A percentile compares a stretch with the other conserved stretches of the same genome.
Conservation (phyloP, 2,797 vertebrate species). For the Siniperca scherzeri region DNA sequence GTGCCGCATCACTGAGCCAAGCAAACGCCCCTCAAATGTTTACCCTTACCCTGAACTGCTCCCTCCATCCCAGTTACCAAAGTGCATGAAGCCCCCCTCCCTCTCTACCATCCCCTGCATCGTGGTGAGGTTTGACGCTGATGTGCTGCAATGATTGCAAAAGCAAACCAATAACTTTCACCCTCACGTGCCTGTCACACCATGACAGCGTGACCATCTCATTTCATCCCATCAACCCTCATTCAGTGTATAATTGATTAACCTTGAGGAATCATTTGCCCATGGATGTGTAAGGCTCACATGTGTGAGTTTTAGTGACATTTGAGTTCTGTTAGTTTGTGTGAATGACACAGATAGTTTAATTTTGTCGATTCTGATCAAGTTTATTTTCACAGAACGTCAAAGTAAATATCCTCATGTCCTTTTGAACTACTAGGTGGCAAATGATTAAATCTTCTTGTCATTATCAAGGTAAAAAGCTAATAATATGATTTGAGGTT, state of each 20-base stretch:
- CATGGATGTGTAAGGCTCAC: conserved; percentile 40
- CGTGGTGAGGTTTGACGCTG: conserved; percentile 75
- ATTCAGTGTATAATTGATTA: conserved; percentile 68
- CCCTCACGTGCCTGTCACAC: conserved; percentile 44
- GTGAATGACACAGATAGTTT: conserved; percentile 31
- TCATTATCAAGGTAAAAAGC: conserved; percentile 68
- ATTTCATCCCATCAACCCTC: conserved; percentile 70
- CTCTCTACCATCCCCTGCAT: conserved; percentile 66
- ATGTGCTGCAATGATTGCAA: conserved; percentile 86
- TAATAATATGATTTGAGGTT: conserved; percentile 27
- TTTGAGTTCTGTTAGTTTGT: conserved; percentile 33
- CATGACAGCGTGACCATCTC: conserved; percentile 64
- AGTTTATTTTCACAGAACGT: conserved; percentile 23
- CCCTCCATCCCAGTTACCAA: conserved; percentile 51
- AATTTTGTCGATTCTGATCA: conserved; percentile 15
- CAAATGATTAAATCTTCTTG: conserved; percentile 71
- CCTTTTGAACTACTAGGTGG: conserved; percentile 68
- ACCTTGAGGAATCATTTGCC: conserved; percentile 71
- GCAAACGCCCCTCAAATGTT: conserved; percentile 62
- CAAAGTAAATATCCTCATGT: conserved; percentile 62
- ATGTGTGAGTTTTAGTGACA: conserved; percentile 33
- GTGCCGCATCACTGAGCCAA: conserved; percentile 59
- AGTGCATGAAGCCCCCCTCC: conserved; percentile 80
- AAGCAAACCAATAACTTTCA: conserved; percentile 76
- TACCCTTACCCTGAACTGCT: conserved; percentile 53